phyloP scores from a whole-genome alignment of 2,888 invertebrate species.

The Oasisia sp. region DNA sequence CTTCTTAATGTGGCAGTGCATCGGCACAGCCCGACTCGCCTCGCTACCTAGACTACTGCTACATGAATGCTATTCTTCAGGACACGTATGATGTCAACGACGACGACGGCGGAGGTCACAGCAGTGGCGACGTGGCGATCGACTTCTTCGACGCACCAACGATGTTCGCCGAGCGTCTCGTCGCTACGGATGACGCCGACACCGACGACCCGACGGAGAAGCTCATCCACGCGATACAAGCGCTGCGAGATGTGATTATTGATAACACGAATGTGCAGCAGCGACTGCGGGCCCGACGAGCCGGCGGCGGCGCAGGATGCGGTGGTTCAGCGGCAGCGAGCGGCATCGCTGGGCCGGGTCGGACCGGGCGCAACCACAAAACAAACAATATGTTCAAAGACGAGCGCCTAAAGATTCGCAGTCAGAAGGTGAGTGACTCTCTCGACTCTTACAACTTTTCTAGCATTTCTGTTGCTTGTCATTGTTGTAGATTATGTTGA shows the following conservation, averaged over 20 bases:
- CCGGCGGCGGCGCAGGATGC: conserved; percentile 26
- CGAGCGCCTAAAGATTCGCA: conserved; percentile 40
- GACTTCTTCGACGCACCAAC: background rate
- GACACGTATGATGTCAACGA: conserved; percentile 17
- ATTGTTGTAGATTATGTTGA: background rate
- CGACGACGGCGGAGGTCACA: background rate
- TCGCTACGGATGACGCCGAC: background rate
- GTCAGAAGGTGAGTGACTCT: conserved; percentile 38
- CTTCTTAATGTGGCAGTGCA: conserved; percentile 13
- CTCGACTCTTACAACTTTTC: background rate
- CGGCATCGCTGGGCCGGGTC: conserved; percentile 19
- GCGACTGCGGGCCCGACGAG: conserved; percentile 30
- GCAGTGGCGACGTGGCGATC: conserved; percentile 4
- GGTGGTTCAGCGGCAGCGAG: conserved; percentile 23
- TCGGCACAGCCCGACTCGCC: background rate
- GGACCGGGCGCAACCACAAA: conserved; percentile 27
- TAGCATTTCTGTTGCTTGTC: background rate
- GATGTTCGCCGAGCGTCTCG: background rate
- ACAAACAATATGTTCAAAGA: conserved; percentile 34
- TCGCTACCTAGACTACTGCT: conserved; percentile 5
- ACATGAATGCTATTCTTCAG: conserved; percentile 11
- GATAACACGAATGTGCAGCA: conserved; percentile 44
- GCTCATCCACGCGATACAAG: conserved; percentile 45
- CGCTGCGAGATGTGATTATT: conserved; percentile 43
- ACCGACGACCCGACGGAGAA: conserved; percentile 35